A percentile compares a stretch with the other conserved stretches of the same genome.
phyloP scores from a whole-genome alignment of 35 echinoderm and acorn worm genomes.

The Heliocidaris erythrogramma region DNA sequence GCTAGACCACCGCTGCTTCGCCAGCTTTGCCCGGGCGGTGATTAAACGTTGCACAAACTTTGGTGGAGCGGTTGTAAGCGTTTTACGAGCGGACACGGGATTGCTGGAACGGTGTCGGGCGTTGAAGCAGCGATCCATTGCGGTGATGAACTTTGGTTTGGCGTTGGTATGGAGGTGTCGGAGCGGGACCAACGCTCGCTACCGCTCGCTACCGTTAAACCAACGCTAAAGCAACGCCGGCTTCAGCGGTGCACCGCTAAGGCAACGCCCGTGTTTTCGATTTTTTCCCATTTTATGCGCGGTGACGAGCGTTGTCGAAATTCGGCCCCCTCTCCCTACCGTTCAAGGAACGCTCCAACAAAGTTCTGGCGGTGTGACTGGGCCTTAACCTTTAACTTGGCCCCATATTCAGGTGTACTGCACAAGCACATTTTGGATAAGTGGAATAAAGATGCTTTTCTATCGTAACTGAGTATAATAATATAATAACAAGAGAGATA shows the following conservation, averaged over 20 bases:
- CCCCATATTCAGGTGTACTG: no score
- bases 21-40: background rate
- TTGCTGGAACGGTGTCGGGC: slow-evolving; percentile 25
- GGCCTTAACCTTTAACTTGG: no score
- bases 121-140: slow-evolving; percentile 40
- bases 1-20: slow-evolving; percentile 16
- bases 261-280: slow-evolving; percentile 24
- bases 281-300: background rate
- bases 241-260: slow-evolving; percentile 35
- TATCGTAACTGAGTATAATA: no score
- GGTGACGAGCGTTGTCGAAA: slow-evolving; percentile 9
- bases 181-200: slow-evolving; percentile 31
- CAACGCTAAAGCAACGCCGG: slow-evolving; percentile 30
- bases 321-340: slow-evolving; percentile 20
- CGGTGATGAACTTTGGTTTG: slow-evolving; percentile 25
- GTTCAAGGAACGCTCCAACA: slow-evolving; percentile 31
- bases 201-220: slow-evolving; percentile 20
- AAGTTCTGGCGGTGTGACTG: slow-evolving; percentile 24
- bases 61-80: slow-evolving; percentile 23
- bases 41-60: slow-evolving; percentile 42
- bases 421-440: no score
- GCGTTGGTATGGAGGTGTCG: slow-evolving; percentile 39
- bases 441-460: no score
- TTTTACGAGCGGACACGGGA: slow-evolving; percentile 28
- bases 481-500: no score